Evolutionary conservation across 2,797 vertebrate species (phyloP), one percentile per base, ranked within the genome.

Genomic region (Trachops cirrhosus): DNA sequence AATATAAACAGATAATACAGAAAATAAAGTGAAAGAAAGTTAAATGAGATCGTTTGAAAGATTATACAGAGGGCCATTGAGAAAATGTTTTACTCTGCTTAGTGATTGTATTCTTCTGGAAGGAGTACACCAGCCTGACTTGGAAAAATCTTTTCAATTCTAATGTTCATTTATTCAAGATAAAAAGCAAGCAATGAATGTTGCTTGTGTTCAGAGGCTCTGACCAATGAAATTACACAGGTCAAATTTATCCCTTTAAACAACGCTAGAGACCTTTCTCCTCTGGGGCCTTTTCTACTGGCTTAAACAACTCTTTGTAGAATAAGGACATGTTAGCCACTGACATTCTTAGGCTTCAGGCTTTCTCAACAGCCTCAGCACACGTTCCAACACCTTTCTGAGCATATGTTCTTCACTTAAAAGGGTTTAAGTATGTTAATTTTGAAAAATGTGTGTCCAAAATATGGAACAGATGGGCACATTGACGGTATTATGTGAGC

Each of bases 391-490:
- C 50, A 83, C 22, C 50, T 83, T 95, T 86, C 39, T 70, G 32
- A 91, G 62, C 78, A 89, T 91, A 95, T 50, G 50, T 74, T 95
- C 70, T 90, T 93, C 52, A 44, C 29, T 77, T 86, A 57, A 89
- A 86, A 89, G 11, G 19, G 12, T 29, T 44, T 75, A 91, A 90
- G 70, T 86, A 64, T 57, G 34, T 86, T 96, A 91, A 95, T 91
- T 95, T 93, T 97, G 88, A 94, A 95, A 97, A 96, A 92, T 75
- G 21, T 91, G n/a, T 32, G 21, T 59, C 48, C 94, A 68, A 62
- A 79, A 48, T 86, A 74, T 41, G 85, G 70, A 97, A 82, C 96
- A 97, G 85, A 92, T 82, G 77, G 77, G 15, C 26, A 88, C 62
- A 29, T 19, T 74, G 71, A 39, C 82, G n/a, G 54, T 48, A 37